phyloP scores from a whole-genome alignment of 2,888 invertebrate genomes.

The Coecobrya sp. region DNA sequence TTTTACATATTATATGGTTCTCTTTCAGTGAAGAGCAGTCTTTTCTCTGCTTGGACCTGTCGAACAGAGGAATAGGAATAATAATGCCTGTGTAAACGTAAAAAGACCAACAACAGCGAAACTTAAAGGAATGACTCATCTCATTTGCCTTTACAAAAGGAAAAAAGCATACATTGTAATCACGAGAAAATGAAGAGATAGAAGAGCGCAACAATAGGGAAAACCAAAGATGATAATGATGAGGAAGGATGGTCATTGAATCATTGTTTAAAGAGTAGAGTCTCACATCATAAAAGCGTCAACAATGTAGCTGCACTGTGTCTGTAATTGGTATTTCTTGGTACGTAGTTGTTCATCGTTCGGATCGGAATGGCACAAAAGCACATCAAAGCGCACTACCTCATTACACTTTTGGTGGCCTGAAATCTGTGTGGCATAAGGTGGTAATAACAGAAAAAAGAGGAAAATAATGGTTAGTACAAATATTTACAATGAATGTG shows the following conservation, averaged over 20 bases:
- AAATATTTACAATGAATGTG: slow-evolving; percentile 2
- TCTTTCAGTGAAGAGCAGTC: slow-evolving; percentile 33
- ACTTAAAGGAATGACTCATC: slow-evolving; percentile 74
- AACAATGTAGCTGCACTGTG: slow-evolving; percentile 43
- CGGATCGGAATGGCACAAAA: slow-evolving; percentile 39
- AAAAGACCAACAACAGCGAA: slow-evolving; percentile 70
- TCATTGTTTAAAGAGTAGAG: slow-evolving; percentile 62
- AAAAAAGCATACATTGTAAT: slow-evolving; percentile 38
- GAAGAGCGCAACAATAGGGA: slow-evolving; percentile 40
- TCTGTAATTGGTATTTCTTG: slow-evolving; percentile 39
- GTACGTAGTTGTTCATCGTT: background rate
- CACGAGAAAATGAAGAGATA: slow-evolving; percentile 22
- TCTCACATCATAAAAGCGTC: slow-evolving; percentile 52
- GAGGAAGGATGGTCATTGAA: slow-evolving; percentile 56
- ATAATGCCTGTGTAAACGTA: slow-evolving; percentile 23
- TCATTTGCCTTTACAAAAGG: slow-evolving; percentile 58
- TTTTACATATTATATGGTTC: background rate
- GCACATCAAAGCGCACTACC: slow-evolving; percentile 56
- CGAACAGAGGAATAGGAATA: background rate
- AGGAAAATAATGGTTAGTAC: slow-evolving; percentile 15
- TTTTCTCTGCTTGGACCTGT: background rate
- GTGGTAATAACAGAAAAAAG: slow-evolving; percentile 43
- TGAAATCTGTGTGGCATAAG: slow-evolving; percentile 69
- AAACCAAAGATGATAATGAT: slow-evolving; percentile 49
- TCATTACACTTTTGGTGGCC: slow-evolving; percentile 75